Evolutionary conservation across 2,113 vertebrate species (phyloP), one percentile per base, ranked within the genome.

Genomic region (Cavia aperea): DNA sequence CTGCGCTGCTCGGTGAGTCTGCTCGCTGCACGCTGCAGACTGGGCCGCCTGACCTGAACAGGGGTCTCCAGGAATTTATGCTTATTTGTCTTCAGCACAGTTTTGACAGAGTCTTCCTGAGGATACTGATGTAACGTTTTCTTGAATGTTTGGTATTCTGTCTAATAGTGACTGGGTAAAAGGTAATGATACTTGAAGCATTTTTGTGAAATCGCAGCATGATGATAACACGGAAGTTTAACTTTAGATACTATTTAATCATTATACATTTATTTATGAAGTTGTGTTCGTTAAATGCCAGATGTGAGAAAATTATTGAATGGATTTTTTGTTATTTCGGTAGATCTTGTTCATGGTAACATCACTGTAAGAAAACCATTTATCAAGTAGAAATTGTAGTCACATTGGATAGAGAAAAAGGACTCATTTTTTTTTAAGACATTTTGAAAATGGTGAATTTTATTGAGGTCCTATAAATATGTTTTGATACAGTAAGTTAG

Each of bases 1-100:
- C 97, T 98, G 54, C 98, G 99, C 79, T 54, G 96, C 91, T 99
- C 98, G 23, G 99, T 99, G 97, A 98, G 99, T 6, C 56, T 5
- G 56, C 15, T 2, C 56, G 14, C 56, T 12, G 51, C 51, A 9
- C 51, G 49, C 39, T 39, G 39, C 39, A 51, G 49, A 51, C 49
- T 51, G 49, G 49, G 49, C 49, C 10, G 49, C 10, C 49, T 51
- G 6, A 12, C 51, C 51, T 70, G 13, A 54, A 81, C 19, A 86
- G n/a, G 2, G 3, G 7, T 68, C 21, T 39, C 18, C 65, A 66
- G 56, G 94, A 65, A 60, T 91, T 90, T 60, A 6, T 92, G 31
- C 58, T 62, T 11, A 12, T 78, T 86, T 91, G 90, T 73, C 16
- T 95, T 84, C 19, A 86, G 46, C 94, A 54, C 87, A 39, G 0